Conservation (phyloP, 2,888 invertebrate genomes). For the Drosophila pegasa region DNA sequence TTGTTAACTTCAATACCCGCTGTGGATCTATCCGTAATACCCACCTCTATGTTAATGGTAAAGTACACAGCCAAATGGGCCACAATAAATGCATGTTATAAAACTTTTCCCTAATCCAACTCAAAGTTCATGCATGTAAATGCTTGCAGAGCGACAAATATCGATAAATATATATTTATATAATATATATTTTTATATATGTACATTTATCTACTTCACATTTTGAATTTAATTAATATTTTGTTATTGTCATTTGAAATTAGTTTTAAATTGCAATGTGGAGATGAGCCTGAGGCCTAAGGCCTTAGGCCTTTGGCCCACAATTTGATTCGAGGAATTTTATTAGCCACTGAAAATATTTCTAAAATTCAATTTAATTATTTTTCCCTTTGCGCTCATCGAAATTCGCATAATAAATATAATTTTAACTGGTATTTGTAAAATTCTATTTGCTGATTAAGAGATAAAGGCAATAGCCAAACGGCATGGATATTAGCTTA, state of each 20-base stretch:
- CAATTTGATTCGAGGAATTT: neutral
- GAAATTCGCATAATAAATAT: neutral
- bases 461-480: neutral
- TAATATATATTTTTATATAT: neutral
- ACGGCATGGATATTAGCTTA: neutral
- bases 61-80: slow-evolving; percentile 71
- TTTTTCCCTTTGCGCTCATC: neutral
- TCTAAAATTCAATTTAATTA: neutral
- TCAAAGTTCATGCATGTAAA: slow-evolving; percentile 18
- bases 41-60: slow-evolving; percentile 85
- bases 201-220: neutral
- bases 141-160: slow-evolving; percentile 23
- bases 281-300: neutral
- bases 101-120: slow-evolving; percentile 9
- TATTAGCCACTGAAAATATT: slow-evolving; percentile 1
- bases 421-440: neutral
- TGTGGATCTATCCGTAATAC: slow-evolving; percentile 84
- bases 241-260: neutral
- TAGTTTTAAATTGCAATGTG: neutral
- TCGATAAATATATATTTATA: neutral
- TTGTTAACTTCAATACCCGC: slow-evolving; percentile 84
- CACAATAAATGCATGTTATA: slow-evolving; percentile 25
- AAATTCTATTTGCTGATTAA: neutral
- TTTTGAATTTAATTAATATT: neutral
- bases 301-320: neutral